phyloP scores from a whole-genome alignment of 2,113 vertebrate species.

The Progne subis region DNA sequence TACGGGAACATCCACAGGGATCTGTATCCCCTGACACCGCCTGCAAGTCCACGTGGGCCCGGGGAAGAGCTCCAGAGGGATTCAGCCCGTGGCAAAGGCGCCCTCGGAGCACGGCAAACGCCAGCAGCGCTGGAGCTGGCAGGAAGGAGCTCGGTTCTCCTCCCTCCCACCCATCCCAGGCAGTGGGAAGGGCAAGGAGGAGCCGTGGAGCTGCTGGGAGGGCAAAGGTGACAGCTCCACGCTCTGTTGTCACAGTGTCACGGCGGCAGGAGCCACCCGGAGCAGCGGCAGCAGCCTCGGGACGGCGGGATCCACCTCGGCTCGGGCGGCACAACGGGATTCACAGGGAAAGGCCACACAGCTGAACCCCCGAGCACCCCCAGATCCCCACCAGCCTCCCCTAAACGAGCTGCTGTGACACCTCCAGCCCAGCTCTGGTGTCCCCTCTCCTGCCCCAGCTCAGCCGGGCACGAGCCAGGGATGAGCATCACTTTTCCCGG shows the following conservation, averaged over 20 bases:
- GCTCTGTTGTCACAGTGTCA: not conserved
- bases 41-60: accelerated
- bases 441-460: not conserved
- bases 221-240: not conserved
- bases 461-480: not conserved
- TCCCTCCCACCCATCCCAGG: not conserved
- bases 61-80: not conserved
- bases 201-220: not conserved
- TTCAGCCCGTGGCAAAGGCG: no score
- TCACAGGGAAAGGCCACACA: accelerated
- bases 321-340: accelerated
- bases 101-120: no score
- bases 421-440: not conserved
- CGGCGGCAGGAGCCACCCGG: no score
- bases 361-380: accelerated
- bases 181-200: not conserved
- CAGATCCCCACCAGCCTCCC: no score
- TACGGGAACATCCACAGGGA: accelerated
- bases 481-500: not conserved
- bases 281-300: not conserved
- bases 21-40: accelerated
- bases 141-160: not conserved
- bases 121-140: not conserved
- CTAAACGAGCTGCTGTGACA: accelerated
- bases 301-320: accelerated